Conservation (phyloP, 2,888 invertebrate genomes). For the Colostygia pectinataria region DNA sequence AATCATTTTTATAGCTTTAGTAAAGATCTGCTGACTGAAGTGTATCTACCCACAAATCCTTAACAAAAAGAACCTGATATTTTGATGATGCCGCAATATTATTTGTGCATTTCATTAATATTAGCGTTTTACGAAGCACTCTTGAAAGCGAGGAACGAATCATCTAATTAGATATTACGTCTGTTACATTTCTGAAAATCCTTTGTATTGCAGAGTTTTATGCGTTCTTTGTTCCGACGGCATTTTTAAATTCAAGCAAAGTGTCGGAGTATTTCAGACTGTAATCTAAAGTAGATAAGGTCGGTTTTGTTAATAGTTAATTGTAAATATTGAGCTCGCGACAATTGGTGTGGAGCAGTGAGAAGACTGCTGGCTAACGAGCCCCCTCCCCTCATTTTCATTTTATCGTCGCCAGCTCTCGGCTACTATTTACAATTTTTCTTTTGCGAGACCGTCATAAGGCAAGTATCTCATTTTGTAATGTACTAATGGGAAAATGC, state of each 20-base stretch:
- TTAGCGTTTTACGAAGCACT: constrained; percentile 30
- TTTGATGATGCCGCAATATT: neutral
- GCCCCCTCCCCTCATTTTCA: constrained; percentile 70
- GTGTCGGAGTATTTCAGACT: constrained; percentile 39
- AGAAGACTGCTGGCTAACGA: constrained; percentile 71
- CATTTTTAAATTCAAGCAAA: constrained; percentile 50
- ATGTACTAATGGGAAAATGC: constrained; percentile 51
- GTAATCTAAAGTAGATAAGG: constrained; percentile 43
- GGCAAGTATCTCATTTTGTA: constrained; percentile 57
- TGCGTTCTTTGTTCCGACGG: constrained; percentile 71
- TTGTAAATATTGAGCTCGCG: constrained; percentile 66
- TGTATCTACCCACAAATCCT: too few relatives aligned
- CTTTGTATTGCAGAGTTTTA: constrained; percentile 78
- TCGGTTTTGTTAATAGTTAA: constrained; percentile 40
- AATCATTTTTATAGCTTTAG: too few relatives aligned
- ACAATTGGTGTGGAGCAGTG: constrained; percentile 66
- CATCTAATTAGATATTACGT: constrained; percentile 78
- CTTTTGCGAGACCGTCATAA: constrained; percentile 55
- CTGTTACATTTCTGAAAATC: constrained; percentile 75
- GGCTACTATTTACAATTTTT: constrained; percentile 62
- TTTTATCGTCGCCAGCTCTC: constrained; percentile 64
- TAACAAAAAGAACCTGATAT: too few relatives aligned
- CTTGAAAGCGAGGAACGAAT: constrained; percentile 56
- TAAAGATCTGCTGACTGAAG: too few relatives aligned
- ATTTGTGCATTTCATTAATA: constrained; percentile 2